Evolutionary conservation across 2,797 vertebrate species (phyloP).

Genomic region (Pseudochirops cupreus): DNA sequence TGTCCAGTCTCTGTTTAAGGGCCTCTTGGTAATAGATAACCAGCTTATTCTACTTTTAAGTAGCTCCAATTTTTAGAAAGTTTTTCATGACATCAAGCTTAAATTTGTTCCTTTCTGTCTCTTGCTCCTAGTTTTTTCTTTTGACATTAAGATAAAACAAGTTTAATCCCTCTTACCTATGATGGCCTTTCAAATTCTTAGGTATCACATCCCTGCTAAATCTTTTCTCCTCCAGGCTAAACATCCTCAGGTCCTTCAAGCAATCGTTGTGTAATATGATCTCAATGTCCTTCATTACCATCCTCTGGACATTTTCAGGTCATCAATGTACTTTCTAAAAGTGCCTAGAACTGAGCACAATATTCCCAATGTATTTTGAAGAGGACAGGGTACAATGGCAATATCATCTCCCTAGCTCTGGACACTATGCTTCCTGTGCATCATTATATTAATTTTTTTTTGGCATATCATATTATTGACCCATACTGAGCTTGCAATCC

Average conservation of each 20-base stretch:
- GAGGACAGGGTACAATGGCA: not conserved
- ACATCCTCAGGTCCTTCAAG: not conserved
- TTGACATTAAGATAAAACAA: not conserved
- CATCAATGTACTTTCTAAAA: not conserved
- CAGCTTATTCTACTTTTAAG: not conserved
- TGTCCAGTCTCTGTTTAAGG: not conserved
- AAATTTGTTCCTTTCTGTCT: not conserved
- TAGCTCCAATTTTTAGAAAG: not conserved
- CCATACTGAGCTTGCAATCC: not conserved
- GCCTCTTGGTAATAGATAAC: not conserved
- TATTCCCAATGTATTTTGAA: not conserved
- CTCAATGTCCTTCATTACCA: not conserved
- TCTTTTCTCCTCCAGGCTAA: not conserved
- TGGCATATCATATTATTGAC: not conserved
- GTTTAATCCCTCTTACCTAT: not conserved
- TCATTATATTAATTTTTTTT: not conserved
- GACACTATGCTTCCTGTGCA: not conserved
- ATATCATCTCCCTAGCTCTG: not conserved
- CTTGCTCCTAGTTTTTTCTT: not conserved
- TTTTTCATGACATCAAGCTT: not conserved
- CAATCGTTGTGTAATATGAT: not conserved
- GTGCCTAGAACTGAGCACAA: not conserved
- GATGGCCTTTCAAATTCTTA: not conserved
- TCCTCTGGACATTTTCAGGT: not conserved
- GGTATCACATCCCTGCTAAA: not conserved